phyloP scores from a whole-genome alignment of 2,888 invertebrate genomes.

The Pristionchus exspectatus region DNA sequence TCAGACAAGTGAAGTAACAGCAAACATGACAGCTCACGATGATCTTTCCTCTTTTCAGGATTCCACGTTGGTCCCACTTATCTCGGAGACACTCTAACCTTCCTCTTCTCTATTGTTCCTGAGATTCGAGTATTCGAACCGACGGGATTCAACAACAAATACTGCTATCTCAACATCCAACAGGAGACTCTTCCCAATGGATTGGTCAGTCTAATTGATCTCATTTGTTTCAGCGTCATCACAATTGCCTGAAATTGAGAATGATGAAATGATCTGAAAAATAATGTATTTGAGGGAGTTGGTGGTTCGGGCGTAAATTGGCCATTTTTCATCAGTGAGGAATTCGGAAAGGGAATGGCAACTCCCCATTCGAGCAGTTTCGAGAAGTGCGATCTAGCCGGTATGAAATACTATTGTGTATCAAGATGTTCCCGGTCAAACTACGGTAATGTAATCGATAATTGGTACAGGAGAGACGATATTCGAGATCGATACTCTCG shows the following conservation, averaged over 20 bases:
- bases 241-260: not conserved
- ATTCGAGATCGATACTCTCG: constrained; percentile 57
- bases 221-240: too few species aligned
- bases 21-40: not conserved
- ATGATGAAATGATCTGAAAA: not conserved
- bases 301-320: constrained; percentile 64
- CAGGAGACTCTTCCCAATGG: constrained; percentile 96
- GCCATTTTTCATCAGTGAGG: constrained; percentile 69
- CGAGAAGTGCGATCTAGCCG: constrained; percentile 66
- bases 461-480: constrained; percentile 7
- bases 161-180: constrained; percentile 92
- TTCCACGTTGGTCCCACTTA: constrained; percentile 66
- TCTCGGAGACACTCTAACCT: constrained; percentile 84
- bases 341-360: constrained; percentile 63
- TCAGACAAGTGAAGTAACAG: not conserved
- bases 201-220: constrained; percentile 81
- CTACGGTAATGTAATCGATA: not conserved
- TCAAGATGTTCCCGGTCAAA: not conserved
- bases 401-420: constrained; percentile 61
- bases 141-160: constrained; percentile 91
- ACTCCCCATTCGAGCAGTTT: constrained; percentile 62
- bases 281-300: constrained; percentile 62
- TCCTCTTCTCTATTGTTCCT: constrained; percentile 90
- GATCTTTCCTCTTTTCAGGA: constrained; percentile 56
- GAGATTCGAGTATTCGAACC: constrained; percentile 87